Evolutionary conservation across 1,140 invertebrate species (phyloP).

Genomic region (Aplysia californica): DNA sequence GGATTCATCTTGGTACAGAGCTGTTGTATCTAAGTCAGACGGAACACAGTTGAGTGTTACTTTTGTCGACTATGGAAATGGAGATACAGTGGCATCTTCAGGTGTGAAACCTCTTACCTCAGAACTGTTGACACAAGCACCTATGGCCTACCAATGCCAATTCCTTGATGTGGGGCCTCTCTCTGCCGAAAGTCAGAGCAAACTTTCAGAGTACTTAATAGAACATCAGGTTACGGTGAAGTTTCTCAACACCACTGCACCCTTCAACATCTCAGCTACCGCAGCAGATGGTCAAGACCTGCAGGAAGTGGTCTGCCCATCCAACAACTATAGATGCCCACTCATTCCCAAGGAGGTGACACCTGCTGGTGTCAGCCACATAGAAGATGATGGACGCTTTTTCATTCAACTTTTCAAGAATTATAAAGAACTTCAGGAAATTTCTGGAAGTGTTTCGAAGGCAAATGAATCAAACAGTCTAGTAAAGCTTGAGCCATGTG

Average conservation of each 20-base stretch:
- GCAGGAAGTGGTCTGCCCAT: slow-evolving; percentile 25
- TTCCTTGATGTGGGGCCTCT: slow-evolving; percentile 28
- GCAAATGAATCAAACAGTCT: slow-evolving; percentile 18
- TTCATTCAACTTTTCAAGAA: slow-evolving; percentile 66
- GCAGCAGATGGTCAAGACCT: slow-evolving; percentile 36
- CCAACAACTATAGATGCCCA: background rate
- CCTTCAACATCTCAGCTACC: slow-evolving; percentile 31
- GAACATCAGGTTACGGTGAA: slow-evolving; percentile 44
- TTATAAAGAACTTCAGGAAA: slow-evolving; percentile 70
- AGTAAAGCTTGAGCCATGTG: slow-evolving; percentile 14
- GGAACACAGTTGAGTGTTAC: slow-evolving; percentile 74
- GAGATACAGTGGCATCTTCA: slow-evolving; percentile 44
- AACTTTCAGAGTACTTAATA: slow-evolving; percentile 36
- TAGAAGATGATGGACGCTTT: slow-evolving; percentile 64
- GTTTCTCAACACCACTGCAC: slow-evolving; percentile 28
- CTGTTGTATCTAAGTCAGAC: slow-evolving; percentile 72
- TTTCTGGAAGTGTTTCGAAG: slow-evolving; percentile 33
- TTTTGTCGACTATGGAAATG: slow-evolving; percentile 78
- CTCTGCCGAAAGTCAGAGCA: slow-evolving; percentile 25
- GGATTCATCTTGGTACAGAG: slow-evolving; percentile 81
- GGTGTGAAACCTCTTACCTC: slow-evolving; percentile 29
- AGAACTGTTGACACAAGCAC: slow-evolving; percentile 21
- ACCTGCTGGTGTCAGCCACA: slow-evolving; percentile 42
- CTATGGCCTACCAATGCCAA: slow-evolving; percentile 32
- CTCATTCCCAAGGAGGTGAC: slow-evolving; percentile 30